These are phyloP conservation scores for Acarapis woodi DNA, from an alignment of 1,140 invertebrate species.

Conservation along the genomic window DNA sequence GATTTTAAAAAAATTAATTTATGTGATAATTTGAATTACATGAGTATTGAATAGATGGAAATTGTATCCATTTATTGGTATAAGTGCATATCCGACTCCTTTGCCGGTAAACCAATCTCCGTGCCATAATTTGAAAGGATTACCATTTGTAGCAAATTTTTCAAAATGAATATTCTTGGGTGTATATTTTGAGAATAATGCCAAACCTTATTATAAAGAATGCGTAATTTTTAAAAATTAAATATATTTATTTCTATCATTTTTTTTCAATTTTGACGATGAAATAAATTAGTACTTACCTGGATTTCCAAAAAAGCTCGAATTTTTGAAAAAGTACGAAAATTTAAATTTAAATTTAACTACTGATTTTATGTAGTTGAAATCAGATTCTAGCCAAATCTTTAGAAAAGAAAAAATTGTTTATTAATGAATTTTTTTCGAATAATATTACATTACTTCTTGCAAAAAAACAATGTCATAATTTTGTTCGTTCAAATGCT, in stretches of 20 bases:
- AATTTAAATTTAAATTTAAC: slow-evolving; percentile 7
- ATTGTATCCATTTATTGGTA: slow-evolving; percentile 4
- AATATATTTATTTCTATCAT: neutral
- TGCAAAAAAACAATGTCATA: slow-evolving; percentile 12
- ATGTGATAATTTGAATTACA: slow-evolving; percentile 3
- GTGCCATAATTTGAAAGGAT: slow-evolving; percentile 9
- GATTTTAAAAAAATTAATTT: neutral
- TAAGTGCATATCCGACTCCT: slow-evolving; percentile 8
- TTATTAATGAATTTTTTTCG: neutral
- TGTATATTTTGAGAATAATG: slow-evolving; percentile 7
- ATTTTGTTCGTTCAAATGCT: slow-evolving; percentile 9
- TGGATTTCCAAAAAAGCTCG: slow-evolving; percentile 9
- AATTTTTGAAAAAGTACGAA: slow-evolving; percentile 10
- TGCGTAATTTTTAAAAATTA: neutral
- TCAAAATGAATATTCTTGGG: slow-evolving; percentile 9
- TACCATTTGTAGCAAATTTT: slow-evolving; percentile 9
- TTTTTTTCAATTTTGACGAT: neutral
- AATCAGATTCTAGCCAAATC: slow-evolving; percentile 10
- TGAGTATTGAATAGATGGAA: slow-evolving; percentile 10
- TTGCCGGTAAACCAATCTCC: slow-evolving; percentile 11
- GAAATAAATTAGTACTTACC: too few relatives aligned
- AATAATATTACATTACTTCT: slow-evolving; percentile 6
- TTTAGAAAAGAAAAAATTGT: neutral
- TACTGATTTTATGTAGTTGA: slow-evolving; percentile 7
- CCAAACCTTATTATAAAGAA: slow-evolving; percentile 6